Percentiles rank a stretch among this genome's conserved stretches.
Evolutionary conservation across 1,140 invertebrate genomes (phyloP).

Genomic region (Eufriesea mexicana): DNA sequence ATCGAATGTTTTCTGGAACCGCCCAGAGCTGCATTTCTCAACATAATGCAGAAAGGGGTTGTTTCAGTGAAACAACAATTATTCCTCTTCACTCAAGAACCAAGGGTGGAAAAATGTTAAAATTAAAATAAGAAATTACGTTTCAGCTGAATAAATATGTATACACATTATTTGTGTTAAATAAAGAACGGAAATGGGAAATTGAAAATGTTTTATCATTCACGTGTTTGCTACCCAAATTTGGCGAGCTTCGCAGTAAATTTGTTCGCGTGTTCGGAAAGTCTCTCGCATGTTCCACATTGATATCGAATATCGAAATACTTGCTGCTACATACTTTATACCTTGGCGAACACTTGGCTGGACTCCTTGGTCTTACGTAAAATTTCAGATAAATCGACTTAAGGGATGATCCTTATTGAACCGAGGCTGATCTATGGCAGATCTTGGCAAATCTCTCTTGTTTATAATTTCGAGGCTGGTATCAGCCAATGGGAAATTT

Average conservation of each 20-base stretch:
- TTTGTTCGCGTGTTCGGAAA: too few species aligned
- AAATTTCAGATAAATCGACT: slow-evolving; percentile 14
- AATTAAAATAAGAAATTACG: too few species aligned
- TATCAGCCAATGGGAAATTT: background rate
- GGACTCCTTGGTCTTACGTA: background rate
- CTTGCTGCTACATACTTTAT: background rate
- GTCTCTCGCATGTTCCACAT: background rate
- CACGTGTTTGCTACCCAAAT: too few species aligned
- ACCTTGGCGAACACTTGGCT: background rate
- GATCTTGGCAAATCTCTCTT: background rate
- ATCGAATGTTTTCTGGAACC: too few species aligned
- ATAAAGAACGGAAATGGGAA: background rate
- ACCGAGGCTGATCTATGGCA: background rate
- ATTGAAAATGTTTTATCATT: background rate
- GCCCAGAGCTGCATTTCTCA: too few species aligned
- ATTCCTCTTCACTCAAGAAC: too few species aligned
- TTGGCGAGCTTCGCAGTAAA: too few species aligned
- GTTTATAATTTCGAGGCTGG: background rate
- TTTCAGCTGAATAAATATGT: too few species aligned
- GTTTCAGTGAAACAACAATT: too few species aligned
- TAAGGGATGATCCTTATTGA: slow-evolving; percentile 8
- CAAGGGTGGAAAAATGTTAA: too few species aligned
- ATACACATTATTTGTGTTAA: background rate
- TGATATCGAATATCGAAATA: background rate
- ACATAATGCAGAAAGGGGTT: too few species aligned